Conservation (phyloP, 2,113 vertebrate genomes). For the Microtus montanus region DNA sequence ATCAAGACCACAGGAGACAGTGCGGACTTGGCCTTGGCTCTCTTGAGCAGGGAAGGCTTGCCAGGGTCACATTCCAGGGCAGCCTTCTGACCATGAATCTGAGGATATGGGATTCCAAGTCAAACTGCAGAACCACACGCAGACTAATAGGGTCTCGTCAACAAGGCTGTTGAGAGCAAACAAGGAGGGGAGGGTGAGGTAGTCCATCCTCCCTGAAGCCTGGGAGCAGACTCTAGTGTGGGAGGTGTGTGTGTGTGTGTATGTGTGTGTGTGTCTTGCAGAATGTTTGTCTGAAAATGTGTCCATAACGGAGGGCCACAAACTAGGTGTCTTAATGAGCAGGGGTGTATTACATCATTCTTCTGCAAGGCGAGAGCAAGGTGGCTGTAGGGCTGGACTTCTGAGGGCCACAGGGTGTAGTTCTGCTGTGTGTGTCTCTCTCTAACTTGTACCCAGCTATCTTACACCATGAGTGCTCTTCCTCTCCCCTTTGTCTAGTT, state of each 20-base stretch:
- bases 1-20: slow-evolving; percentile 21
- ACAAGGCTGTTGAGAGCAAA: slow-evolving; percentile 9
- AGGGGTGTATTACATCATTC: not conserved
- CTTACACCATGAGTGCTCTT: not conserved
- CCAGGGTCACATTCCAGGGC: slow-evolving; percentile 63
- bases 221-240: not conserved
- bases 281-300: not conserved
- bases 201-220: not conserved
- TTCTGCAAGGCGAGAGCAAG: not conserved
- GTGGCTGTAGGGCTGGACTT: too few species aligned
- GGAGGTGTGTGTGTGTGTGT: not conserved
- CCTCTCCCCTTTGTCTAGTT: not conserved
- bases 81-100: not conserved
- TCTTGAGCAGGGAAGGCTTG: not conserved
- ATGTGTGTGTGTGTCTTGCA: not conserved
- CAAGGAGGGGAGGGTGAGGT: accelerated
- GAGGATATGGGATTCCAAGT: slow-evolving; percentile 67
- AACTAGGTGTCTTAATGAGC: not conserved
- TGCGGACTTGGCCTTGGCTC: slow-evolving; percentile 17
- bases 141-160: slow-evolving; percentile 68
- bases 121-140: slow-evolving; percentile 52
- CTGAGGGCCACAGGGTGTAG: not conserved
- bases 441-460: not conserved
- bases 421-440: not conserved
- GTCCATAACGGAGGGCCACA: too few species aligned